phyloP scores from a whole-genome alignment of 2,113 vertebrate species.

The Ceyx cyanopectus region DNA sequence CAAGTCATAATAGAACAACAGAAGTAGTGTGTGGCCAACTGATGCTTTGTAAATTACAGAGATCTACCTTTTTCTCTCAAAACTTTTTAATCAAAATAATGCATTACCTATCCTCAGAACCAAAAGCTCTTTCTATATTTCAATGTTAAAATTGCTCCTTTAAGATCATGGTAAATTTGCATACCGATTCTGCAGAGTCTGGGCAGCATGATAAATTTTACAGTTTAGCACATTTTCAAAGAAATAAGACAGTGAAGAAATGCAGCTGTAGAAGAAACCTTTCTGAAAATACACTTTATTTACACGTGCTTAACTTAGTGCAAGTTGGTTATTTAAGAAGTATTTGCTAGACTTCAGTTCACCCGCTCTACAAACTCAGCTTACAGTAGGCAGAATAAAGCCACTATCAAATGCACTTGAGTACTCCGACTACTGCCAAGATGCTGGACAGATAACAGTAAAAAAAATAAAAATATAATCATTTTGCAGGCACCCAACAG shows the following conservation, averaged over 20 bases:
- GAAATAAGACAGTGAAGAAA: not conserved
- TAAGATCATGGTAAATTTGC: not conserved
- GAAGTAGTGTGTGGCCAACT: not conserved
- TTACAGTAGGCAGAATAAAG: not conserved
- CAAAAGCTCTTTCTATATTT: not conserved
- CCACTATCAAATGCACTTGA: not conserved
- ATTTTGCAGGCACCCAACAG: not conserved
- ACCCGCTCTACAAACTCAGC: not conserved
- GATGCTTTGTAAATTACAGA: not conserved
- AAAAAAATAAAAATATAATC: not conserved
- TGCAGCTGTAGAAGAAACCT: not conserved
- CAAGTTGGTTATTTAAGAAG: fast-evolving
- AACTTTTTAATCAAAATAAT: not conserved
- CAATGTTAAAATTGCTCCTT: not conserved
- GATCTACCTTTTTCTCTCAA: not conserved
- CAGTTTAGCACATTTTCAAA: not conserved
- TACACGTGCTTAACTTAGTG: not conserved
- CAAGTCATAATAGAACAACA: not conserved
- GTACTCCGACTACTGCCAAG: not conserved
- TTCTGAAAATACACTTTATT: not conserved
- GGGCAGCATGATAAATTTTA: not conserved
- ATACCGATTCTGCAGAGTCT: not conserved
- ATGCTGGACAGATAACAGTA: not conserved
- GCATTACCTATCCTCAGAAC: not conserved
- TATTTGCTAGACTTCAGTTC: not conserved